Evolutionary conservation across 2,113 vertebrate species (phyloP), one percentile per base, ranked within the genome.

Genomic region (Macaca nemestrina): DNA sequence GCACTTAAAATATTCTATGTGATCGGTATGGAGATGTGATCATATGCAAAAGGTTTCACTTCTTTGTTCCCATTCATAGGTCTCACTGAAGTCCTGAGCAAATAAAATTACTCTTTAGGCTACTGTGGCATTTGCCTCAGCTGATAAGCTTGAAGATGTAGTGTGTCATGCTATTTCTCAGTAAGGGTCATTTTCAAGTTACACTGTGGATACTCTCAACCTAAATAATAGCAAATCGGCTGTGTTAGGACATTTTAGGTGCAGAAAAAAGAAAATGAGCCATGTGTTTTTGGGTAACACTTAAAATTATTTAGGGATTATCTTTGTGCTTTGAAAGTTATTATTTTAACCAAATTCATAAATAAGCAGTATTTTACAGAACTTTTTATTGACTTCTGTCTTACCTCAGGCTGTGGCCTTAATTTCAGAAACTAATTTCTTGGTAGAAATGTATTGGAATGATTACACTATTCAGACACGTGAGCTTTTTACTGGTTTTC

Each of bases 111-210:
- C 75, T 50, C 30, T 72, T 97, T 94, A 87, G 97, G 89, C 64
- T 94, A 59, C 85, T 97, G 75, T 98, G 97, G 61, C 97, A 40
- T 96, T 98, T 97, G 90, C 95, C 96, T 97, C 40, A 96, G 91
- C 96, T 95, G 89, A 98, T 98, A 97, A 98, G 98, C 98, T 98
- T 98, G 97, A 98, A 99, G 99, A 98, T 99, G 99, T 99, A 99
- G 99, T 99, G 99, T 99, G 99, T 99, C 99, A 99, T 99, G 99
- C 99, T 99, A 99, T 99, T 99, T 99, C 98, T 98, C 98, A 97
- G 78, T 97, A 90, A 98, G 97, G 97, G 98, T 93, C 96, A 97
- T 27, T 12, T 97, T 87, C 96, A 97, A 80, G 93, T 94, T 75
- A 96, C 23, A 50, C n/a, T 90, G 30, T 90, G 92, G 67, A 38